Evolutionary conservation across 2,113 vertebrate genomes (phyloP).

Genomic region (Ictidomys tridecemlineatus): DNA sequence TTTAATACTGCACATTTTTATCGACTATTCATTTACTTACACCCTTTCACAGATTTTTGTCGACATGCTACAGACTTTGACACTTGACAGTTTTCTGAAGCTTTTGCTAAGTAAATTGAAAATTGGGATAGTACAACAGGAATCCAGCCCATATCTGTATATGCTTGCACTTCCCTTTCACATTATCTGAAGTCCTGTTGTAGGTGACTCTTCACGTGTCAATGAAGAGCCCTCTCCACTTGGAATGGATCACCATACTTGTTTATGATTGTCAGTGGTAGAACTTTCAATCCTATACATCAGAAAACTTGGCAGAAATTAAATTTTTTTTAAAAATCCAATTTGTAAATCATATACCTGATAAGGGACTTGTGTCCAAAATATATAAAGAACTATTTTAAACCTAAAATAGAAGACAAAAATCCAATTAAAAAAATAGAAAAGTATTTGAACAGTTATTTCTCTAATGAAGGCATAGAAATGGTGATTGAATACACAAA

Average conservation of each 20-base stretch:
- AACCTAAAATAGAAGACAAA: not conserved
- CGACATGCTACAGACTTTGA: conserved; percentile 83
- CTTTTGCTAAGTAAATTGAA: conserved; percentile 83
- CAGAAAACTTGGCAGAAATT: not conserved
- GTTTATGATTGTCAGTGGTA: not conserved
- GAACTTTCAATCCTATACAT: not conserved
- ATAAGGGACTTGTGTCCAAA: not conserved
- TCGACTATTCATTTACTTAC: conserved; percentile 71
- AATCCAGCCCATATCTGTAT: conserved; percentile 61
- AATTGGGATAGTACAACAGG: conserved; percentile 81
- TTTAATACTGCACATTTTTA: conserved; percentile 84
- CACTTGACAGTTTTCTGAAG: conserved; percentile 83
- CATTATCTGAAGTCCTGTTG: conserved; percentile 65
- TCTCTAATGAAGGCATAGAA: not conserved
- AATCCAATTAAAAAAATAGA: not conserved
- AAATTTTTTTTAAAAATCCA: conserved; percentile 34
- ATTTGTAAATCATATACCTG: not conserved
- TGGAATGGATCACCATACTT: not conserved
- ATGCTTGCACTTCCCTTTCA: conserved; percentile 48
- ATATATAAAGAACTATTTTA: not conserved
- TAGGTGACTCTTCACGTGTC: conserved; percentile 16
- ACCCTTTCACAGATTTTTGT: conserved; percentile 80
- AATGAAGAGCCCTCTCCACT: not conserved
- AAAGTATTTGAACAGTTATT: not conserved
- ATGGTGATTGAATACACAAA: not conserved